A percentile compares a stretch with the other conserved stretches of the same genome.
These are phyloP conservation scores for Polia nebulosa DNA, from an alignment of 2,888 invertebrate genomes.

Conservation along the genomic window DNA sequence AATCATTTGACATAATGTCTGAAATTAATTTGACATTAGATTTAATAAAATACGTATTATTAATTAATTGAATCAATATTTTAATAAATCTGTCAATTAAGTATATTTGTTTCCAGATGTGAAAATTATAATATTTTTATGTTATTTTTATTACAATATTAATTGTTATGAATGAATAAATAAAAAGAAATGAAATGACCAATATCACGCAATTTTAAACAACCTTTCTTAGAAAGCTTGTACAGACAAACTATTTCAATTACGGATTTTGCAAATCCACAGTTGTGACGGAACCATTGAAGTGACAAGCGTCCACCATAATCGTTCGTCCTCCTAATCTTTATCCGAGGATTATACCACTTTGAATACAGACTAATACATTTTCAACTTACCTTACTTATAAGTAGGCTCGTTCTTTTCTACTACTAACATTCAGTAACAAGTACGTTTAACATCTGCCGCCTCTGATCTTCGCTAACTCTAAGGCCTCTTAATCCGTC, in stretches of 20 bases:
- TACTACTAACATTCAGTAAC: background rate
- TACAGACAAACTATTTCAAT: too few species aligned
- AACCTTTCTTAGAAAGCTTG: background rate
- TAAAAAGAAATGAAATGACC: too few species aligned
- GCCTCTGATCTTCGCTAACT: constrained; percentile 34
- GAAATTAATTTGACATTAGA: too few species aligned
- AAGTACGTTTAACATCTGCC: background rate
- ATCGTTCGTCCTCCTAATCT: constrained; percentile 7
- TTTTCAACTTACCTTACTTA: background rate
- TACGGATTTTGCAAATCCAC: background rate
- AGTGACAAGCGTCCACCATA: background rate
- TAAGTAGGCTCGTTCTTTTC: background rate
- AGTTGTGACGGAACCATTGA: background rate
- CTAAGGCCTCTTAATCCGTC: constrained; percentile 49
- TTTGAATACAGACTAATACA: constrained; percentile 14
- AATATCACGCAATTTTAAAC: too few species aligned
- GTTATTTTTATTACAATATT: too few species aligned
- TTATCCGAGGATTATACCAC: constrained; percentile 2
- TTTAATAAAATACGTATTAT: too few species aligned
- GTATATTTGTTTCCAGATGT: too few species aligned
- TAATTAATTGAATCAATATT: too few species aligned
- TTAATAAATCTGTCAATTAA: too few species aligned
- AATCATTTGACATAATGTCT: too few species aligned
- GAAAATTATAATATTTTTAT: too few species aligned
- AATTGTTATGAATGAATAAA: too few species aligned